phyloP scores from a whole-genome alignment of 2,113 vertebrate genomes.

The Oxygymnocypris stewartii region DNA sequence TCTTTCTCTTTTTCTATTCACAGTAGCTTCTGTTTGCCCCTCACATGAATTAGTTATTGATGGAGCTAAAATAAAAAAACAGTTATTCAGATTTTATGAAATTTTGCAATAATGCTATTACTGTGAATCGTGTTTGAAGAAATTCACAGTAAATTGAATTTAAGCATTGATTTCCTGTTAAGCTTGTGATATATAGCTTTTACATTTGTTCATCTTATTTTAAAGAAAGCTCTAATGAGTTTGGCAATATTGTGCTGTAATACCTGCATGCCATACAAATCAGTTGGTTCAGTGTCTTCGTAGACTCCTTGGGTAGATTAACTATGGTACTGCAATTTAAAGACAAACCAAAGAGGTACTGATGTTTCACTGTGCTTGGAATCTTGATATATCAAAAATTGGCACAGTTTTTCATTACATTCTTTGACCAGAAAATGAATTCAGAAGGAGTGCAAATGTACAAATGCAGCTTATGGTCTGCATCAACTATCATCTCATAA shows the following conservation, averaged over 20 bases:
- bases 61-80: neutral
- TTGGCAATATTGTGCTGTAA: slow-evolving; percentile 20
- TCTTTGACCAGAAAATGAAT: neutral
- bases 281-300: neutral
- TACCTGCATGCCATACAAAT: slow-evolving; percentile 27
- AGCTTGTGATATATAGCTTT: neutral
- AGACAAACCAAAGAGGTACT: slow-evolving; percentile 55
- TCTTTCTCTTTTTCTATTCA: neutral
- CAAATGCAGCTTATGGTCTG: neutral
- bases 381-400: slow-evolving; percentile 23
- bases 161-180: slow-evolving; percentile 4
- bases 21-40: neutral
- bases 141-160: neutral
- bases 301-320: slow-evolving; percentile 14
- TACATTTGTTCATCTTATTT: neutral
- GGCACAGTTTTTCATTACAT: neutral
- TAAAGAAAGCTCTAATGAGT: neutral
- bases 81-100: neutral
- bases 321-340: slow-evolving; percentile 35
- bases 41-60: neutral
- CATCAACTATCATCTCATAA: neutral
- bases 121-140: neutral
- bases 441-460: neutral
- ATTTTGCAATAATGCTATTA: neutral
- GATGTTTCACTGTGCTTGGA: slow-evolving; percentile 33